phyloP scores from a whole-genome alignment of 2,113 vertebrate species.

The Theristicus caerulescens region DNA sequence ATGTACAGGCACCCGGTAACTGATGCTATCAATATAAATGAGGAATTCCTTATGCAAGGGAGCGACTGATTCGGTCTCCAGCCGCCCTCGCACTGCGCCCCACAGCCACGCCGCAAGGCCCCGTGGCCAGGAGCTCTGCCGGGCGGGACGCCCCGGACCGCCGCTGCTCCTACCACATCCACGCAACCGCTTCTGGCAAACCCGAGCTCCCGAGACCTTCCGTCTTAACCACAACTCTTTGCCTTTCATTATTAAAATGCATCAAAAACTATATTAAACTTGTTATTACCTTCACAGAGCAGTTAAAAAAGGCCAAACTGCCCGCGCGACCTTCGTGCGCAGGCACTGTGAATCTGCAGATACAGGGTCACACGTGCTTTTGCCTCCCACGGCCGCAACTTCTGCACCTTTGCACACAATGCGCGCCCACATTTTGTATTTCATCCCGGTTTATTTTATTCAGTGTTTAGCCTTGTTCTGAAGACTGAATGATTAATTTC shows the following conservation, averaged over 20 bases:
- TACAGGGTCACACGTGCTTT: accelerated
- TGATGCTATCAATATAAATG: accelerated
- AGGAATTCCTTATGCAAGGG: not conserved
- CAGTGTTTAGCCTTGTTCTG: not conserved
- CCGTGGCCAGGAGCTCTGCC: not conserved
- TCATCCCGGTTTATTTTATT: too few species aligned
- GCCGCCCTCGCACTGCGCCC: not conserved
- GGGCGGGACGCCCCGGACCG: not conserved
- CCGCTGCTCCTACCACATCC: not conserved
- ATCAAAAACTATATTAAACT: accelerated
- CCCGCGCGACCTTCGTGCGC: accelerated
- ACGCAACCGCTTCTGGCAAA: not conserved
- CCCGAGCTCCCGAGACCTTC: not conserved
- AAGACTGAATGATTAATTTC: not conserved
- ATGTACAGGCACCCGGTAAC: not conserved
- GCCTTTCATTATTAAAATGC: not conserved
- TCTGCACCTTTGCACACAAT: not conserved
- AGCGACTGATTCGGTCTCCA: too few species aligned
- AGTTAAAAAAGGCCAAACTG: not conserved
- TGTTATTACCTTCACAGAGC: not conserved
- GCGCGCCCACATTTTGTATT: accelerated
- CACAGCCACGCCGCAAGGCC: not conserved
- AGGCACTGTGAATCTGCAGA: not conserved
- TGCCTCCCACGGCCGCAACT: not conserved
- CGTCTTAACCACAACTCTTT: not conserved